Evolutionary conservation across 2,113 vertebrate species (phyloP).

Genomic region (Hippocampus zosterae): DNA sequence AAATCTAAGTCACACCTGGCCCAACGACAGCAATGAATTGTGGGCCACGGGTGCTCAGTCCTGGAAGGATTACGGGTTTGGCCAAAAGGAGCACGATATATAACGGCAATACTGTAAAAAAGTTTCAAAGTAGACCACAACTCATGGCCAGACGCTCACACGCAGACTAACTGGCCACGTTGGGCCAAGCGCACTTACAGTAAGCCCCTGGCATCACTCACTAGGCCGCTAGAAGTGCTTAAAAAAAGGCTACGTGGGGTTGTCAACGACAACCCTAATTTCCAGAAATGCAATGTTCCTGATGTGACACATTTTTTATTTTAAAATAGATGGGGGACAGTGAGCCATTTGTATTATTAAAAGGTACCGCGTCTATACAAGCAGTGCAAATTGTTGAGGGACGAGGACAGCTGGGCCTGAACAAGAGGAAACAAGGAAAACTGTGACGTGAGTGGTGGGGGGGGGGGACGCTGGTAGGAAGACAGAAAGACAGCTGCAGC

Average conservation of each 20-base stretch:
- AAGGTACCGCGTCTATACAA: slow-evolving; percentile 29
- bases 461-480: slow-evolving; percentile 29
- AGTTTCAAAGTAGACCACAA: too few relatives aligned
- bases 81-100: background rate
- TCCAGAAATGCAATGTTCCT: too few relatives aligned
- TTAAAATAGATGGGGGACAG: background rate
- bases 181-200: too few relatives aligned
- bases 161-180: too few relatives aligned
- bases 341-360: slow-evolving; percentile 20
- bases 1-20: background rate
- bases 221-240: too few relatives aligned
- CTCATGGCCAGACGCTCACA: too few relatives aligned
- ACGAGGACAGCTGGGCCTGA: slow-evolving; percentile 61
- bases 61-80: background rate
- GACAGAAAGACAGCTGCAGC: slow-evolving; percentile 57
- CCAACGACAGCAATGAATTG: background rate
- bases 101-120: too few relatives aligned
- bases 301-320: too few relatives aligned
- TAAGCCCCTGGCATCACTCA: too few relatives aligned
- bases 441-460: slow-evolving; percentile 42
- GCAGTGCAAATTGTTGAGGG: slow-evolving; percentile 37
- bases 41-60: background rate
- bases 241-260: too few relatives aligned
- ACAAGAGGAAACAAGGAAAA: slow-evolving; percentile 30
- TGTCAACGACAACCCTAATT: too few relatives aligned